phyloP scores from a whole-genome alignment of 2,113 vertebrate genomes.

The Pelmatolapia mariae region DNA sequence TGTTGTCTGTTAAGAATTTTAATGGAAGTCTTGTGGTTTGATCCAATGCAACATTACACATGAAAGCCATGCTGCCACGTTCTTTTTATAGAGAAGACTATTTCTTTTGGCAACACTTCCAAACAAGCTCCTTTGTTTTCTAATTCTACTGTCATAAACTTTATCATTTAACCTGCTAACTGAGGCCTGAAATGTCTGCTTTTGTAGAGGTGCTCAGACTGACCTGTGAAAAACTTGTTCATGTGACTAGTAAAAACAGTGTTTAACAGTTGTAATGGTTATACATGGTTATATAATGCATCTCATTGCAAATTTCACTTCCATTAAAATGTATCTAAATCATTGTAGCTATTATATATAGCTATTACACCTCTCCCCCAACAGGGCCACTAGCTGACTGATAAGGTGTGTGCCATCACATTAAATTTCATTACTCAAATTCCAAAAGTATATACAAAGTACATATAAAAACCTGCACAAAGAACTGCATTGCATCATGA shows the following conservation, averaged over 20 bases:
- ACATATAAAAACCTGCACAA: background rate
- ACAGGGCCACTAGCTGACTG: background rate
- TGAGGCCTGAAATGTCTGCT: background rate
- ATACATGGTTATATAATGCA: background rate
- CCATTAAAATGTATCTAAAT: background rate
- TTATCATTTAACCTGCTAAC: background rate
- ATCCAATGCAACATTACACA: background rate
- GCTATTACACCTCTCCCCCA: background rate
- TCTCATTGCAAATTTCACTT: background rate
- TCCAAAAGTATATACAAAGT: background rate
- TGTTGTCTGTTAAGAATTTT: background rate
- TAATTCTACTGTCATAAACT: background rate
- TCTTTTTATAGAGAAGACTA: background rate
- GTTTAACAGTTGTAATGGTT: background rate
- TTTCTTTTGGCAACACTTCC: background rate
- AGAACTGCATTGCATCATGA: background rate
- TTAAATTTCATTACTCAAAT: background rate
- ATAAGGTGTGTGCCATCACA: background rate
- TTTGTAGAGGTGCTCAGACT: background rate
- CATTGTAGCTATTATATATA: background rate
- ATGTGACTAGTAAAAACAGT: background rate
- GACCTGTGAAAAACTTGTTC: rapidly evolving
- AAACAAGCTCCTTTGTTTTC: background rate
- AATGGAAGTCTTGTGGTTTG: background rate
- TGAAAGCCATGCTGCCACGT: background rate